These are phyloP conservation scores for Calephelis nemesis DNA, from an alignment of 1,140 invertebrate species.

Conservation along the genomic window DNA sequence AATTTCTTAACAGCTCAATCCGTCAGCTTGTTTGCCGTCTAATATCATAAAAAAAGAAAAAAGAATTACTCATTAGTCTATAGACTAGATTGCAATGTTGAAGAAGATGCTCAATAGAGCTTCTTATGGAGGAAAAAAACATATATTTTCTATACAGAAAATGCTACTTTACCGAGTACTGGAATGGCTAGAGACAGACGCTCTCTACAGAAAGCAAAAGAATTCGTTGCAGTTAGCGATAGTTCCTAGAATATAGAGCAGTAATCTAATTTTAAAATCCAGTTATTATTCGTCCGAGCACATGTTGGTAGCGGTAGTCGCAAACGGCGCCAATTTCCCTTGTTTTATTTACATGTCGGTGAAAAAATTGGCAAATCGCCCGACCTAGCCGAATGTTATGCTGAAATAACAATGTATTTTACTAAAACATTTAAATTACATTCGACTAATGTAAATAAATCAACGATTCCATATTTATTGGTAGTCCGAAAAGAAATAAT, in stretches of 20 bases:
- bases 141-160: no score
- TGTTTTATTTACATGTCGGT: slow-evolving; percentile 60
- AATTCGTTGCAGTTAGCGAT: neutral
- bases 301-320: slow-evolving; percentile 33
- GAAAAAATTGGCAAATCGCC: slow-evolving; percentile 64
- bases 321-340: slow-evolving; percentile 48
- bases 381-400: slow-evolving; percentile 36
- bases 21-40: no score
- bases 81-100: no score
- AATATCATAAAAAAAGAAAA: no score
- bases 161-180: no score
- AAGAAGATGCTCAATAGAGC: no score
- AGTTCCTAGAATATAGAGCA: slow-evolving; percentile 8
- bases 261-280: slow-evolving; percentile 36
- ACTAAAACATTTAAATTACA: slow-evolving; percentile 7
- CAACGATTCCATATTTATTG: no score
- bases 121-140: no score
- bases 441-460: neutral
- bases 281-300: slow-evolving; percentile 38
- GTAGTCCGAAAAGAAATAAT: no score
- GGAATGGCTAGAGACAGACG: neutral
- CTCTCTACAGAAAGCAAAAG: neutral
- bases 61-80: no score
- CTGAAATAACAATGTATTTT: slow-evolving; percentile 19
- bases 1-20: no score